A percentile compares a stretch with the other conserved stretches of the same genome.
Conservation (phyloP, 2,797 vertebrate species). For the Pelochelys cantorii region DNA sequence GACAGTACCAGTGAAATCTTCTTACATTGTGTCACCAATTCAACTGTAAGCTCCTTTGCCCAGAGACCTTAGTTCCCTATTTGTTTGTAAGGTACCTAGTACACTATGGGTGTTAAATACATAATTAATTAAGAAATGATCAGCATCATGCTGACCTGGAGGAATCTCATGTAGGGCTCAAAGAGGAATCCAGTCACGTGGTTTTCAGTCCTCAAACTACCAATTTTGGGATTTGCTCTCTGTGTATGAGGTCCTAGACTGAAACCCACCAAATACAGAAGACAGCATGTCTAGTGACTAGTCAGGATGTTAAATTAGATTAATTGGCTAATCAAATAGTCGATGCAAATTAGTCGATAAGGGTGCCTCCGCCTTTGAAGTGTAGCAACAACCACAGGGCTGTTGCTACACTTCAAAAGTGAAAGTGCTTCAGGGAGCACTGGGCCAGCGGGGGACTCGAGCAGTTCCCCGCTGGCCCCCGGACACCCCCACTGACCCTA, state of each 20-base stretch:
- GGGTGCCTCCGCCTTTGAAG: too few species aligned
- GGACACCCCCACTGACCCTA: too few species aligned
- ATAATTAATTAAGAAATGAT: background rate
- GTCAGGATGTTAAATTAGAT: too few species aligned
- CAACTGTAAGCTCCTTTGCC: background rate
- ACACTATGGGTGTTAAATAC: background rate
- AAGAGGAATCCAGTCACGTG: accelerated
- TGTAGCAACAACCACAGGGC: too few species aligned
- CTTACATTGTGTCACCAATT: too few species aligned
- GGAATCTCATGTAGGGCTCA: background rate
- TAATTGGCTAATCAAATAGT: too few species aligned
- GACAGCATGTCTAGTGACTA: background rate
- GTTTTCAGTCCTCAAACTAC: background rate
- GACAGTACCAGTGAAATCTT: background rate
- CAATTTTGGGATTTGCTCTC: background rate
- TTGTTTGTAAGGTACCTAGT: background rate
- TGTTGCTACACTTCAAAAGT: too few species aligned
- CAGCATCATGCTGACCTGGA: background rate
- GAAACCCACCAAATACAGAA: background rate
- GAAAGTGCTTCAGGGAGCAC: too few species aligned
- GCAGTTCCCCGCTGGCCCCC: too few species aligned
- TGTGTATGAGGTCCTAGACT: background rate
- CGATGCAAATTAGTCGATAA: too few species aligned
- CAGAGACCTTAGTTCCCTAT: background rate
- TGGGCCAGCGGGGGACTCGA: too few species aligned